Evolutionary conservation across 2,888 invertebrate genomes (phyloP).

Genomic region (Ferrisia virgata): DNA sequence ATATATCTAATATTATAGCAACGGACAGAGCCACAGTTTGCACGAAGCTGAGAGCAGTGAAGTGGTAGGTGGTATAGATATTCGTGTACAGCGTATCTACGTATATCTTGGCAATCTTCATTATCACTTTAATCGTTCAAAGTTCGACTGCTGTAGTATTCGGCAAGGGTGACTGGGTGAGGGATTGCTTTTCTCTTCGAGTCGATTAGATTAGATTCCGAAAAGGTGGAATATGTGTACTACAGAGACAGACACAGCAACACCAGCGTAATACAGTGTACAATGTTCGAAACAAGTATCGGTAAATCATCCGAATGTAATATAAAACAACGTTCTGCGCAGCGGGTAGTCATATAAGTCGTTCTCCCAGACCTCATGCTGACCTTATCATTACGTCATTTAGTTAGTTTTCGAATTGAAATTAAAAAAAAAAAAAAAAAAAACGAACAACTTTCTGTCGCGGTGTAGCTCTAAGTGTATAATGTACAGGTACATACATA

Average conservation of each 20-base stretch:
- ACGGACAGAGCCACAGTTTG: no score
- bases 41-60: no score
- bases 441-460: constrained; percentile 18
- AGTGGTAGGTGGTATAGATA: neutral
- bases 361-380: constrained; percentile 46
- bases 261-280: constrained; percentile 27
- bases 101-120: neutral
- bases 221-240: constrained; percentile 42
- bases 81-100: neutral
- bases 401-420: constrained; percentile 44
- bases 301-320: constrained; percentile 46
- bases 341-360: constrained; percentile 44
- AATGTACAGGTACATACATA: neutral
- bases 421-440: no score
- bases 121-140: neutral
- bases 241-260: no score
- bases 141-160: constrained; percentile 1
- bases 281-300: constrained; percentile 45
- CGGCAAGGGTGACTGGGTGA: neutral
- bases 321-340: constrained; percentile 45
- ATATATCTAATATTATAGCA: neutral
- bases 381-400: constrained; percentile 45
- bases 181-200: constrained; percentile 7
- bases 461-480: neutral
- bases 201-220: neutral